Base-by-base conservation (phyloP, 2,888 invertebrate species). In the Hyposoter didymator region DNA sequence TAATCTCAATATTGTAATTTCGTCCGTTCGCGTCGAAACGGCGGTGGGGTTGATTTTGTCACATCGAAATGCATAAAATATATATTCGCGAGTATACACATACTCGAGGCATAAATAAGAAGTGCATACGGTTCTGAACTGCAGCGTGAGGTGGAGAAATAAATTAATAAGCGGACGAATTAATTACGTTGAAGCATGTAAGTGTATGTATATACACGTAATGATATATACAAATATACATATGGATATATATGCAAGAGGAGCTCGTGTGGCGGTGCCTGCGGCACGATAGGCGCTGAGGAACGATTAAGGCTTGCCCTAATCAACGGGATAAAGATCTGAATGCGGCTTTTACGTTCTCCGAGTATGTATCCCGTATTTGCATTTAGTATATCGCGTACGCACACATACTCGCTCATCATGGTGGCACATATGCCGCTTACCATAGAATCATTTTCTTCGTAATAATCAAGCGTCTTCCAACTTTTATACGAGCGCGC, bases 141-240 rank as follows among this genome's bases (percentile, higher is more conserved):
- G 74, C 82, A 78, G 59, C 76, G 85, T 83, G 80, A 70, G 75
- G 85, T 73, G 67, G 80, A 76, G 83, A 85, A 89, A 88, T 87
- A 88, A 89, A 89, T 89, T 88, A 89, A 89, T 89, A 89, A 89
- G 81, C 85, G 82, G 87, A 87, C 82, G 86, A 88, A 88, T 88
- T 88, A 89, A 89, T 89, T 89, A 88, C 88, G 85, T 82, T 45
- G 82, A 69, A 43, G 72, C 87, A 87, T 84, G 88, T 84, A 79
- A 64, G 39, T 81, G 62, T 45, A 55, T 59, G 79, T 78, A 78
- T 47, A 47, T 74, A 70, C 49, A 32, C 70, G 66, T 66, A 43
- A 43, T 70, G 14, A 28, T 47, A 64, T 62, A 64, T 39, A 39
- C 22, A 67, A 35, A 19, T 64, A 66, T 64, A 43, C 14, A 43